phyloP scores from a whole-genome alignment of 2,888 invertebrate genomes.

The Torymus tubicola region DNA sequence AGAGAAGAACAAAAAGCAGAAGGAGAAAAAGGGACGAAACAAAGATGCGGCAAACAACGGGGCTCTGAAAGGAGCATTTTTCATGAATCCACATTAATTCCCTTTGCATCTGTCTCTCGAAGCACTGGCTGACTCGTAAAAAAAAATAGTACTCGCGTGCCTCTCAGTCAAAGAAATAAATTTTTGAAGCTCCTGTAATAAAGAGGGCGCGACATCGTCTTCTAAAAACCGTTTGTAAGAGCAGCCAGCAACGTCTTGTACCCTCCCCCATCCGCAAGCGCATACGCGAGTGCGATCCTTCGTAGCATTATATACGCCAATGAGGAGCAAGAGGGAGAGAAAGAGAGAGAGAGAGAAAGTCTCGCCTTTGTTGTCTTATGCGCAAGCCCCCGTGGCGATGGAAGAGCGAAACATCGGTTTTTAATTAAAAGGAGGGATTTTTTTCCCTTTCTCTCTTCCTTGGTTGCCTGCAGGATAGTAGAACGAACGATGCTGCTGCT shows the following conservation, averaged over 20 bases:
- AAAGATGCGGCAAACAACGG: background rate
- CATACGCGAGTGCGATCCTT: too few relatives aligned
- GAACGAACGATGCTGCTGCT: background rate
- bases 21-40: too few relatives aligned
- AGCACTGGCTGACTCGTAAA: too few relatives aligned
- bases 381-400: background rate
- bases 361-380: too few relatives aligned
- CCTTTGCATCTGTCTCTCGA: slow-evolving; percentile 22
- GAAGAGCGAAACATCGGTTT: background rate
- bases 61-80: slow-evolving; percentile 9
- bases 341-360: too few relatives aligned
- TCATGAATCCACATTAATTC: slow-evolving; percentile 35
- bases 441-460: too few relatives aligned
- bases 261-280: too few relatives aligned
- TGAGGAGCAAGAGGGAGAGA: too few relatives aligned
- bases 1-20: too few relatives aligned
- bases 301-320: too few relatives aligned
- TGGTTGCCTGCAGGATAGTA: background rate
- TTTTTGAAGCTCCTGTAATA: slow-evolving; percentile 43
- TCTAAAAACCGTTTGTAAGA: slow-evolving; percentile 7
- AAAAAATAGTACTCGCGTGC: too few relatives aligned
- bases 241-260: too few relatives aligned
- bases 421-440: slow-evolving; percentile 20
- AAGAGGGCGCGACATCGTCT: background rate
- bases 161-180: slow-evolving; percentile 15